phyloP scores from a whole-genome alignment of 1,140 invertebrate species.

The Sitodiplosis mosellana region DNA sequence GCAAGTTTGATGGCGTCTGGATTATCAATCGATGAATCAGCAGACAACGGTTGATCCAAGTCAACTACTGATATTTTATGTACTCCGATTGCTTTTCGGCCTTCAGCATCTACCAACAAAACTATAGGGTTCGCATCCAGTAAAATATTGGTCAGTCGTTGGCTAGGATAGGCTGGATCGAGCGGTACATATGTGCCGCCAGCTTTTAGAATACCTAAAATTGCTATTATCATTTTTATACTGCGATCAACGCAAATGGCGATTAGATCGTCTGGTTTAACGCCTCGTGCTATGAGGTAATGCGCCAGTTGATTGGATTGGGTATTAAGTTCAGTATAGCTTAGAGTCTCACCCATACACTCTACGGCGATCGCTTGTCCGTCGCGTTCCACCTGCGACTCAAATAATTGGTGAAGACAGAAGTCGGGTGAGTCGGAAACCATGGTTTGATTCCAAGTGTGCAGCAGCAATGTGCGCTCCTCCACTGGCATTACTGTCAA shows the following conservation, averaged over 20 bases:
- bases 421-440: neutral
- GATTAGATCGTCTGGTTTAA: neutral
- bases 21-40: neutral
- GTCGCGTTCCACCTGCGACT: neutral
- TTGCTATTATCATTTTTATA: neutral
- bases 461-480: no score
- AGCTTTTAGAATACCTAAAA: neutral
- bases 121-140: neutral
- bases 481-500: no score
- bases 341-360: no score
- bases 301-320: neutral
- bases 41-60: no score
- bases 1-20: neutral
- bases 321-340: neutral
- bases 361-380: neutral
- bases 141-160: neutral
- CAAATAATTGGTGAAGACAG: no score
- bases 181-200: no score
- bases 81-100: no score
- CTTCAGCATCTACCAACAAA: no score
- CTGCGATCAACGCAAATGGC: neutral
- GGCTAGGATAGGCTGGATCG: neutral
- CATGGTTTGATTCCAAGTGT: neutral
- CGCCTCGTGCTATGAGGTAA: neutral
- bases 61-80: no score